Base-by-base conservation (phyloP, 2,888 invertebrate genomes). In the Cephus nigrinus region DNA sequence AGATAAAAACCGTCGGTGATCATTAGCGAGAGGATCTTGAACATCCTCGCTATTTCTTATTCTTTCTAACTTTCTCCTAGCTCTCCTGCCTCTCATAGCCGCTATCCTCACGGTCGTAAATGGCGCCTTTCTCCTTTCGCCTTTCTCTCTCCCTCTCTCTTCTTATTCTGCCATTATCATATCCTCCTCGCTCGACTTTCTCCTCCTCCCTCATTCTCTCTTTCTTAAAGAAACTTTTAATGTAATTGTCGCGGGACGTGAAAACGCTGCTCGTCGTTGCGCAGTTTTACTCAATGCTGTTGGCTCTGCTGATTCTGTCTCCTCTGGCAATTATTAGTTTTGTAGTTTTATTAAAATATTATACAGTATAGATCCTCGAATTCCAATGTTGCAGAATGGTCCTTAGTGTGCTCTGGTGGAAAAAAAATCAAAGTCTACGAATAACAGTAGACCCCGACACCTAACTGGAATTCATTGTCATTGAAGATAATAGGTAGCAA, bases 201-300 rank as follows among this genome's bases (percentile, higher is more conserved):
- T 75, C 30, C 30, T n/a, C 72, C 77, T 74, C 34, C 79, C 80
- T 80, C 74, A 68, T 35, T 69, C 32, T 15, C 75, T 75, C 69
- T 31, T 40, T 76, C 84, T 84, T 86, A 84, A 86, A 85, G 85
- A 87, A 87, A 87, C 84, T 87, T 87, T 87, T 87, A 87, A 87
- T 87, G 86, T 86, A 86, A 87, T 87, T 87, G 86, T 85, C 84
- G 84, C 83, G 83, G 84, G 84, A 86, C 85, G 86, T 87, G 86
- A 84, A 86, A 87, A 86, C 84, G 85, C 85, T 86, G 86, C 87
- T 87, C 40, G 9, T 55, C 40, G 40, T 23, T 23, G 40, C 40
- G 40, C 40, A 55, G 40, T 15, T 55, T 55, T 55, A 55, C 40
- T 55, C 40, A 4, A 0, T 55, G 5, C 40, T 5, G 40, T 15